phyloP scores from a whole-genome alignment of 2,797 vertebrate species.

The Characodon lateralis region DNA sequence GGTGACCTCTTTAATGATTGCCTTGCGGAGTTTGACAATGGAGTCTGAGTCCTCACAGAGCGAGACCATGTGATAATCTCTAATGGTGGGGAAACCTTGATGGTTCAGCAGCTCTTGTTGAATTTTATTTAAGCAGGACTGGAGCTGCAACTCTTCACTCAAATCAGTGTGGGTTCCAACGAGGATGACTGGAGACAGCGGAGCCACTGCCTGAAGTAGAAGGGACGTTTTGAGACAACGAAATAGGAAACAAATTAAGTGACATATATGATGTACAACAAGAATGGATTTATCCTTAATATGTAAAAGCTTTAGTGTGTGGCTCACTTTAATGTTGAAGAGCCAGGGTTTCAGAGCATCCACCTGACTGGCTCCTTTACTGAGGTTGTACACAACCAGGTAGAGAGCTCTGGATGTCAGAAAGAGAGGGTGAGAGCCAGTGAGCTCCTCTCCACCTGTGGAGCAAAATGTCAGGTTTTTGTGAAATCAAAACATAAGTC shows the following conservation, averaged over 20 bases:
- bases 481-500: not conserved
- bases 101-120: constrained; percentile 87
- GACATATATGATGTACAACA: not conserved
- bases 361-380: constrained; percentile 89
- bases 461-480: not conserved
- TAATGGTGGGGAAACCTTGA: constrained; percentile 89
- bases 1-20: constrained; percentile 86
- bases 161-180: constrained; percentile 92
- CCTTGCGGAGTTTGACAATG: constrained; percentile 87
- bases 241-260: not conserved
- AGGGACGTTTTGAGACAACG: not conserved
- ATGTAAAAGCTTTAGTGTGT: not conserved
- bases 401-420: constrained; percentile 93
- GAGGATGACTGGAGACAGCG: constrained; percentile 91
- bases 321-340: constrained; percentile 94
- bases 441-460: constrained; percentile 91
- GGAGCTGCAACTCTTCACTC: constrained; percentile 86
- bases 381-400: constrained; percentile 93
- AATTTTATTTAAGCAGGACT: constrained; percentile 86
- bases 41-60: constrained; percentile 88
- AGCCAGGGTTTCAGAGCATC: constrained; percentile 96
- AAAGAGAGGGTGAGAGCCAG: constrained; percentile 91
- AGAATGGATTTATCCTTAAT: not conserved
- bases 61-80: constrained; percentile 88
- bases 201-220: constrained; percentile 85